Conservation (phyloP, 2,113 vertebrate species). For the Rhinogobius similis region DNA sequence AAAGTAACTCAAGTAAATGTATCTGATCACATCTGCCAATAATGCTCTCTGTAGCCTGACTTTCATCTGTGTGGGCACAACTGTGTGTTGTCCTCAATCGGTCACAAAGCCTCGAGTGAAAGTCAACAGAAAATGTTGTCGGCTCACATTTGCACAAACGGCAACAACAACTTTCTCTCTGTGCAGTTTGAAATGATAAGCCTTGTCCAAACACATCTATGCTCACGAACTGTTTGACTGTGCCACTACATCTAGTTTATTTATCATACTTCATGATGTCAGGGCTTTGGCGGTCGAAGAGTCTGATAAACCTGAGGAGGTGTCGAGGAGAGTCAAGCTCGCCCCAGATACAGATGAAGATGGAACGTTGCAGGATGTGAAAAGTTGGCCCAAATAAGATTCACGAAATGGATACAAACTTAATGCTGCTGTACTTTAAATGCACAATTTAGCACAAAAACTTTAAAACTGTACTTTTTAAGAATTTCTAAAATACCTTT, state of each 20-base stretch:
- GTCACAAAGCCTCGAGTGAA: background rate
- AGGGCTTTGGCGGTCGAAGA: too few species aligned
- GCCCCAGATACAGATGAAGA: background rate
- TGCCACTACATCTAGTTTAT: background rate
- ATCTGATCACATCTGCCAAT: too few species aligned
- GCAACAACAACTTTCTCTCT: background rate
- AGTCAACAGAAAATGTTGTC: background rate
- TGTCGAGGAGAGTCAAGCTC: background rate
- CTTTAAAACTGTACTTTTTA: too few species aligned
- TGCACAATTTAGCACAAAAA: too few species aligned
- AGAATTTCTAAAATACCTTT: too few species aligned
- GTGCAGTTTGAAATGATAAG: background rate
- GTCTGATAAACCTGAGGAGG: background rate
- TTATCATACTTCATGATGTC: background rate
- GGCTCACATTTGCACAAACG: background rate
- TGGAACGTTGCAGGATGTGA: background rate
- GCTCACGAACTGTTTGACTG: background rate
- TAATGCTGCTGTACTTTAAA: background rate
- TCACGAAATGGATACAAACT: too few species aligned
- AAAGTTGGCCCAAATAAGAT: background rate
- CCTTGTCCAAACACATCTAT: constrained; percentile 6
- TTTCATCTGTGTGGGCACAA: background rate
- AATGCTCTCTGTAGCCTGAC: too few species aligned
- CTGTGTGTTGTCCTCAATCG: background rate
- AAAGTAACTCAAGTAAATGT: too few species aligned